Evolutionary conservation across 53 echinoderm and acorn worm genomes (phyloP).

Genomic region (Hippasteria phrygiana): DNA sequence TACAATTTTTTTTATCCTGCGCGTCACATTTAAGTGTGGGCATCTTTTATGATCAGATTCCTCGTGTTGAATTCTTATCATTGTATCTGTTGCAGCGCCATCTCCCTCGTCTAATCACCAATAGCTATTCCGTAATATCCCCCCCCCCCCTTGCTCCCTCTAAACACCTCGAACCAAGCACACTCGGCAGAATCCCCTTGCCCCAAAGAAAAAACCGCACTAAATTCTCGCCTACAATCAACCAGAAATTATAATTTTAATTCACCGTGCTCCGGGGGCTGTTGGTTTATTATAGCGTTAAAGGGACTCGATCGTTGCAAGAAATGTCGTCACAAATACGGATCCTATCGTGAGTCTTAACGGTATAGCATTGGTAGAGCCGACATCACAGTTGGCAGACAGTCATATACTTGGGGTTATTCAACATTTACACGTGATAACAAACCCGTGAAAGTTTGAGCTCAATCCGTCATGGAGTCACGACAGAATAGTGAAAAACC

Average conservation of each 20-base stretch:
- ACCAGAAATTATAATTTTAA: constrained; percentile 33
- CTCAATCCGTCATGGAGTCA: too few species aligned
- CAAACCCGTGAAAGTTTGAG: too few species aligned
- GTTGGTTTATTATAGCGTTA: constrained; percentile 28
- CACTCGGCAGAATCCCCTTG: neutral
- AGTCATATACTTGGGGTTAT: too few species aligned
- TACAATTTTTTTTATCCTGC: too few species aligned
- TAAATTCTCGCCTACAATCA: constrained; percentile 15
- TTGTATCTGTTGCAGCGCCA: constrained; percentile 6
- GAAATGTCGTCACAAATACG: too few species aligned
- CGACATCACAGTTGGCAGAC: too few species aligned
- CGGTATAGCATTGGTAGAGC: too few species aligned
- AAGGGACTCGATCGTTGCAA: neutral
- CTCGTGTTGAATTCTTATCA: neutral
- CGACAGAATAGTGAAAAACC: too few species aligned
- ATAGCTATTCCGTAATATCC: neutral
- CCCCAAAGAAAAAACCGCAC: constrained; percentile 15
- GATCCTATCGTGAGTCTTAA: too few species aligned
- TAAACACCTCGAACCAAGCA: neutral
- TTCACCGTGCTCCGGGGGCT: constrained; percentile 13
- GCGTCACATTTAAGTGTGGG: neutral
- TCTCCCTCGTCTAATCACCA: neutral
- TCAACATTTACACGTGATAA: too few species aligned
- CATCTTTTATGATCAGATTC: neutral
- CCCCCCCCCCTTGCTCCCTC: neutral